Evolutionary conservation across 2,113 vertebrate species (phyloP).

Genomic region (Hoplias malabaricus): DNA sequence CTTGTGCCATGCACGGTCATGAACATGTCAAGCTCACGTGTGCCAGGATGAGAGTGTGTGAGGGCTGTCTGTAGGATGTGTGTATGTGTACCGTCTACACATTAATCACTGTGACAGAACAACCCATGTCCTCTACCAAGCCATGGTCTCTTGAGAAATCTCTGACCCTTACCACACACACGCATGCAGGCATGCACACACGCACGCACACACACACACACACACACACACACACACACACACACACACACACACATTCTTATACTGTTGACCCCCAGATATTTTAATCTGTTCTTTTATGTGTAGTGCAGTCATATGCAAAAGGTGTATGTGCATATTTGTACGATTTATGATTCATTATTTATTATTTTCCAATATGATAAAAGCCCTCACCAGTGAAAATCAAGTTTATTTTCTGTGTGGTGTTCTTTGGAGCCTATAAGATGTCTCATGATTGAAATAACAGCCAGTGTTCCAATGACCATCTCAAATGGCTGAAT

Average conservation of each 20-base stretch:
- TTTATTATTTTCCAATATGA: too few species aligned
- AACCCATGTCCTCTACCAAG: constrained; percentile 59
- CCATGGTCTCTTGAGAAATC: constrained; percentile 67
- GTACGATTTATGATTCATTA: too few species aligned
- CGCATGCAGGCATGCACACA: constrained; percentile 12
- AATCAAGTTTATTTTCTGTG: too few species aligned
- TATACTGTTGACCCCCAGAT: constrained; percentile 21
- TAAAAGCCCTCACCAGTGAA: too few species aligned
- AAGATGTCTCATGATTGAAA: too few species aligned
- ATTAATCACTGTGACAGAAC: constrained; percentile 72
- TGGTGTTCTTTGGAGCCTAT: too few species aligned
- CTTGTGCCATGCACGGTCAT: constrained; percentile 41
- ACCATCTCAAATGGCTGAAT: too few species aligned
- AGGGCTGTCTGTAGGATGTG: constrained; percentile 59
- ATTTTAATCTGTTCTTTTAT: constrained; percentile 10
- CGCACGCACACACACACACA: constrained; percentile 36
- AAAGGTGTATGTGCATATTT: too few species aligned
- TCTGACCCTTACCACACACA: constrained; percentile 62
- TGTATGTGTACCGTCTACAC: constrained; percentile 60
- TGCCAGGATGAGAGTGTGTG: constrained; percentile 55
- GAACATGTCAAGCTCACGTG: constrained; percentile 44
- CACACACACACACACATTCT: constrained; percentile 28
- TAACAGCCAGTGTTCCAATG: too few species aligned
- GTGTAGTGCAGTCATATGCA: too few species aligned
- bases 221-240: constrained; percentile 30